Evolutionary conservation across 2,797 vertebrate genomes (phyloP).

Genomic region (Anisognathus igniventris): DNA sequence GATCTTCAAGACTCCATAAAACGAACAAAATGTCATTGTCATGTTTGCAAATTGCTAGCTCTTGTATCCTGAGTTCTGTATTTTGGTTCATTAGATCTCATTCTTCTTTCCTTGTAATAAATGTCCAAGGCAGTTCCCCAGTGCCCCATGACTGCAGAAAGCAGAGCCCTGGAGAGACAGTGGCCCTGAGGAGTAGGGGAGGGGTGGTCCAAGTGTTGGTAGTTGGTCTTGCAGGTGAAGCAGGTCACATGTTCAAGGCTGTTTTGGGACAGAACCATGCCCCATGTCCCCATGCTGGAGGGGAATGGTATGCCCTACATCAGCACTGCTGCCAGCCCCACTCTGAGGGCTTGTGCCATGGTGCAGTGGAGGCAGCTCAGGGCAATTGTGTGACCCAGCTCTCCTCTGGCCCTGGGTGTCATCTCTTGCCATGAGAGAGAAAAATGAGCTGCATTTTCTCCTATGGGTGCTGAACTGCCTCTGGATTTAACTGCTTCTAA

Average conservation of each 20-base stretch:
- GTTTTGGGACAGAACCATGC: not conserved
- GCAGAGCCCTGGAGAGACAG: not conserved
- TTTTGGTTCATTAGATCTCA: not conserved
- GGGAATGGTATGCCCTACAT: not conserved
- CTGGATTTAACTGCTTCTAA: not conserved
- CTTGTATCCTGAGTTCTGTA: not conserved
- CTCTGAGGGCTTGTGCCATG: not conserved
- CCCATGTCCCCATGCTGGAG: not conserved
- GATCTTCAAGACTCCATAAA: not conserved
- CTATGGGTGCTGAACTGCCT: not conserved
- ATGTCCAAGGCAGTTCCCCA: not conserved
- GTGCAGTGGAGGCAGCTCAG: not conserved
- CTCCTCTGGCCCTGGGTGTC: not conserved
- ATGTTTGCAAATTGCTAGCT: not conserved
- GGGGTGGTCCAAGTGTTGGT: not conserved
- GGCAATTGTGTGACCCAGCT: not conserved
- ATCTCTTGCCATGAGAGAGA: not conserved
- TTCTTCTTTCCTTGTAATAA: not conserved
- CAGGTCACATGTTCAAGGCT: not conserved
- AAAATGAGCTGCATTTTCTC: not conserved
- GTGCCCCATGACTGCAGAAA: not conserved
- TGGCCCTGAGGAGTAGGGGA: accelerated
- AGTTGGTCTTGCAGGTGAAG: not conserved
- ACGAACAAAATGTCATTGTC: not conserved
- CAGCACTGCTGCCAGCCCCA: not conserved